Percentiles rank a stretch among this genome's conserved stretches.
Conservation (phyloP, 2,113 vertebrate species). For the Alectura lathami region DNA sequence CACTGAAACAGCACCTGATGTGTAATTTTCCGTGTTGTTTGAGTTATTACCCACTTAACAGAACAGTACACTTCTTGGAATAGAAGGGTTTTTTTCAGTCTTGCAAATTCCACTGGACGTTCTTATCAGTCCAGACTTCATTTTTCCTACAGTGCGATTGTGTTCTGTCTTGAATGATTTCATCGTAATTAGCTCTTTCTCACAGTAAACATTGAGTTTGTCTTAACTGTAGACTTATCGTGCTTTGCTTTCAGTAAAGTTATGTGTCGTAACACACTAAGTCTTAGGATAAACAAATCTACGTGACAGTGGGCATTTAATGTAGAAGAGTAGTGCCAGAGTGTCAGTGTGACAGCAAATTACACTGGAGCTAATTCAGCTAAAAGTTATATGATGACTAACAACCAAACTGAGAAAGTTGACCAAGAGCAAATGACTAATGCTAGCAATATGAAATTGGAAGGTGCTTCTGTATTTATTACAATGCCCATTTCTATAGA, state of each 20-base stretch:
- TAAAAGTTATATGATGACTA: neutral
- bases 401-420: neutral
- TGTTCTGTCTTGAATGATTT: neutral
- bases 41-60: neutral
- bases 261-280: neutral
- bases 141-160: neutral
- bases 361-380: slow-evolving; percentile 1
- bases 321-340: neutral
- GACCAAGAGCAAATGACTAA: neutral
- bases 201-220: neutral
- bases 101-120: neutral
- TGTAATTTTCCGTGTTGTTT: neutral
- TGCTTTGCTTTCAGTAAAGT: neutral
- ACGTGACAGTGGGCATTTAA: neutral
- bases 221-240: slow-evolving; percentile 11
- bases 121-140: neutral
- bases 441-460: neutral
- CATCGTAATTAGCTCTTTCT: neutral
- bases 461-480: neutral
- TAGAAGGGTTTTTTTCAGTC: neutral
- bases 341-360: slow-evolving; percentile 6
- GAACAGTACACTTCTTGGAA: neutral
- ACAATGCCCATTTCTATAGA: neutral
- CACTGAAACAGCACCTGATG: neutral
- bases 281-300: slow-evolving; percentile 7